phyloP scores from a whole-genome alignment of 64 coral and sea anemone species.

The Catalaphyllia jardinei region DNA sequence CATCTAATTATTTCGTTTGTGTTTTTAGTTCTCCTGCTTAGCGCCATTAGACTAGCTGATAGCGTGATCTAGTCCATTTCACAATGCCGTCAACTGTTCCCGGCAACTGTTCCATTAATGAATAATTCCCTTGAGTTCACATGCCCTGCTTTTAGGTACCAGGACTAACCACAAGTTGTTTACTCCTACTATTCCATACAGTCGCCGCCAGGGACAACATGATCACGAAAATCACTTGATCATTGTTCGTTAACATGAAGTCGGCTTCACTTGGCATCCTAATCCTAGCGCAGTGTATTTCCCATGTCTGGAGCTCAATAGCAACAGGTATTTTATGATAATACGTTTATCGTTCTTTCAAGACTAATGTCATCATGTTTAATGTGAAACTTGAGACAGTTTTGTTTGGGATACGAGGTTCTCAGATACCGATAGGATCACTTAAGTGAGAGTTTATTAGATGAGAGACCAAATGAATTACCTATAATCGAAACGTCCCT shows the following conservation, averaged over 20 bases:
- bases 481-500: background rate
- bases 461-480: background rate
- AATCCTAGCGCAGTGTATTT: background rate
- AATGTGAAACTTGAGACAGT: background rate
- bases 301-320: slow-evolving; percentile 13
- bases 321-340: background rate
- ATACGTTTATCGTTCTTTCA: background rate
- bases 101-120: background rate
- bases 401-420: background rate
- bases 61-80: background rate
- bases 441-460: background rate
- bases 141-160: background rate
- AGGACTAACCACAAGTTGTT: slow-evolving; percentile 12
- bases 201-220: background rate
- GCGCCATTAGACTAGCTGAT: background rate
- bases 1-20: background rate
- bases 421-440: background rate
- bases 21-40: background rate
- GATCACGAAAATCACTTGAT: background rate
- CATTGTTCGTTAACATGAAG: slow-evolving; percentile 2
- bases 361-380: background rate
- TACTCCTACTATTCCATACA: background rate
- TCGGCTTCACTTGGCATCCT: background rate
- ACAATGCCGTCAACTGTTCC: background rate
- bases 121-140: background rate